Evolutionary conservation across 2,113 vertebrate genomes (phyloP), one percentile per base, ranked within the genome.

Genomic region (Carassius carassius): DNA sequence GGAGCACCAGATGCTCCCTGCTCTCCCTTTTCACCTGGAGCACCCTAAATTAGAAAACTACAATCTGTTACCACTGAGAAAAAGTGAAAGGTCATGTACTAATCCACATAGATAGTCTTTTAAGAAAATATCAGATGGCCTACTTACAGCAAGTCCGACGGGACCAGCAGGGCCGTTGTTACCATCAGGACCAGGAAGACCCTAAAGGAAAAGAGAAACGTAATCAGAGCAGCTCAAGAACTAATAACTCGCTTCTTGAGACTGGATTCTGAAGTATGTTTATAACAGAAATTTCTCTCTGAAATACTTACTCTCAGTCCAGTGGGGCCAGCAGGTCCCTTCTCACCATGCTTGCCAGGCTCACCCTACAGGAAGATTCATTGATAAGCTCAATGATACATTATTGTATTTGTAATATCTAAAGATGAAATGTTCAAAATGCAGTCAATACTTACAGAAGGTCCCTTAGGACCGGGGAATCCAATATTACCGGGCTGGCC

Each of bases 381-480:
- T 32, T 67, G 16, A 29, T 67, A 23, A 62, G 29, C 19, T 41
- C 5, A 60, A 49, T 54, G 5, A 1, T 67, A 16, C 19, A 5
- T n/a, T 3, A 17, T 35, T 21, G 11, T 35, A 17, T 21, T 58
- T 70, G 35, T 3, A 51, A 51, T 51, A 51, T 51, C 49, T 51
- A 51, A 44, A 29, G 16, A 67, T 51, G 25, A 23, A 51, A 9
- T 29, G 11, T 17, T 13, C 1, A 44, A 58, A 78, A 56, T 25
- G n/a, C 9, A 67, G 44, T 21, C n/a, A 56, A 2, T 86, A 95
- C 97, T 95, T 92, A 99, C 98, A 92, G 89, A 77, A 82, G 96
- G 94, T 90, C 98, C 98, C 91, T 99, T 99, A 86, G 98, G 98
- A 92, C 98, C 98, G 67, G 97, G 97, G 95, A 99, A 99, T 92